Evolutionary conservation across 2,888 invertebrate species (phyloP), one percentile per base, ranked within the genome.

Genomic region (Aphodius sticticus): DNA sequence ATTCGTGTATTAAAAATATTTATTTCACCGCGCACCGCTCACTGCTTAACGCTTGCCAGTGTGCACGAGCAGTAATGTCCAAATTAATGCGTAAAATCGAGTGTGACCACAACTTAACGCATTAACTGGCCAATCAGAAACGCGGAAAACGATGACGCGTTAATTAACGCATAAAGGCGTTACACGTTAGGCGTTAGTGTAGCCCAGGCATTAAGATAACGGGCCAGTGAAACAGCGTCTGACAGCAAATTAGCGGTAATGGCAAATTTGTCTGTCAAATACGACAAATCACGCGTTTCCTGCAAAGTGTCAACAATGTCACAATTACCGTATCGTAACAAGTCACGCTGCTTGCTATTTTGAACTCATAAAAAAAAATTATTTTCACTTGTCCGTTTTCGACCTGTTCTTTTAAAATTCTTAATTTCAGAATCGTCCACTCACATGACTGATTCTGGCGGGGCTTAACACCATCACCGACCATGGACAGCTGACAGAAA

Each of bases 401-500:
- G 53, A 53, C 53, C 7, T 5, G 26, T 53, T 53, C 3, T 53
- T 53, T 53, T 1, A 53, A 53, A 53, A 53, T 53, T 53, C 6
- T 7, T 5, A 53, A 9, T 53, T 53, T 53, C 53, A 53, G 53
- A 53, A 53, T 3, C 53, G 53, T 53, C 53, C 12, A 7, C 53
- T 53, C 53, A 3, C 1, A 53, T 53, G 53, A 53, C 53, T 12
- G 53, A 53, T 53, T 53, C 53, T 53, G 53, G 53, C 53, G 53
- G 53, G 53, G 53, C 12, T 53, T 12, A 12, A 12, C 53, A 53
- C 53, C 53, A 53, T 53, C 53, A 72, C 35, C 12, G 26, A 72
- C 36, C 72, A 72, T n/a, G 36, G 76, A 76, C 70, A 79, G 70
- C 79, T 81, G 81, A 81, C 81, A 70, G 74, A 81, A 76, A 78